A percentile compares a stretch with the other conserved stretches of the same genome.
These are phyloP conservation scores for Coenobita brevimanus DNA, from an alignment of 1,140 invertebrate genomes.

Conservation along the genomic window DNA sequence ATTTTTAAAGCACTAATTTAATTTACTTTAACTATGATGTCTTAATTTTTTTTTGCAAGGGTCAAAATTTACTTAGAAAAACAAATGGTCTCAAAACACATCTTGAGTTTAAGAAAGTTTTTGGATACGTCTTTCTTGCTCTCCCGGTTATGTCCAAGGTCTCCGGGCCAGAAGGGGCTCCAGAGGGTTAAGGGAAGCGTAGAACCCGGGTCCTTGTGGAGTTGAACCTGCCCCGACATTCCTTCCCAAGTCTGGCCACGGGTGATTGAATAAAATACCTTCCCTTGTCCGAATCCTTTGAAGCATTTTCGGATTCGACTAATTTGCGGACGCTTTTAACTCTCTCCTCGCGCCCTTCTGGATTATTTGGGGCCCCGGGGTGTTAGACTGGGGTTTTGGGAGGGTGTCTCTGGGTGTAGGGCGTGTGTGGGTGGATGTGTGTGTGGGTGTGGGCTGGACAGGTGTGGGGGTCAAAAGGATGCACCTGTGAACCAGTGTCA, in stretches of 20 bases:
- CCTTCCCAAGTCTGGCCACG: constrained; percentile 41
- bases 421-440: background rate
- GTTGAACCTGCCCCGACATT: constrained; percentile 15
- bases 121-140: constrained; percentile 10
- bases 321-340: too few species aligned
- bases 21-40: too few species aligned
- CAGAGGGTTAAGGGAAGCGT: background rate
- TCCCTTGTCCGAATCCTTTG: constrained; percentile 18
- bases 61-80: too few species aligned
- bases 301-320: too few species aligned
- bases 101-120: too few species aligned
- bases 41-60: background rate
- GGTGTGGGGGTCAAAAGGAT: background rate
- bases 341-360: too few species aligned
- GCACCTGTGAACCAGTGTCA: constrained; percentile 54
- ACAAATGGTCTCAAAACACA: too few species aligned
- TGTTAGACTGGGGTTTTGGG: too few species aligned
- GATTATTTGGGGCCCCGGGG: too few species aligned
- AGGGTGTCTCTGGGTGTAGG: too few species aligned
- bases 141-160: background rate
- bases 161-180: background rate
- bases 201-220: constrained; percentile 26
- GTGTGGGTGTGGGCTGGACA: background rate
- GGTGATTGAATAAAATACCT: constrained; percentile 61
- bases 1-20: too few species aligned